Base-by-base conservation (phyloP, 1,140 invertebrate species). In the Pseudachorutes palmiensis region DNA sequence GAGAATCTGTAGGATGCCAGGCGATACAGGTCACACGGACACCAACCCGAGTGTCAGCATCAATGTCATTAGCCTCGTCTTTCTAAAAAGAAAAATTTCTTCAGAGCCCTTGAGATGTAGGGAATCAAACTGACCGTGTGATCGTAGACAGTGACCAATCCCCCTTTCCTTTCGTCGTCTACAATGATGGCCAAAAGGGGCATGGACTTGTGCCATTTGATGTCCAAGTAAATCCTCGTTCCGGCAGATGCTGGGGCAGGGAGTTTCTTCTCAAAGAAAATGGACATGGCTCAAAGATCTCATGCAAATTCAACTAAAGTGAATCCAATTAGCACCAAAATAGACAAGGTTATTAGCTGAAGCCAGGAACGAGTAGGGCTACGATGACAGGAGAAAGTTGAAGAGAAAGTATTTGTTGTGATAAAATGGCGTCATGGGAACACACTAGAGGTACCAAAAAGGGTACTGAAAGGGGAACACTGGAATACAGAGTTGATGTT, bases 1-100 rank as follows among this genome's bases (percentile, higher is more conserved):
- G 81, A 55, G 86, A 85, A 74, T 87, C 85, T 45, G 85, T 86
- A 1, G 94, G 93, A 81, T 98, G 94, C 94, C 94, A 98, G 2
- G 83, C 82, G 26, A 96, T 77, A 2, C 87, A 83, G 14, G 89
- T 89, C 0, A 89, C 87, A 80, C 90, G 89, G 63, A 87, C 86
- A 0, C 85, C 84, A 2, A 85, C 77, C 74, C 90, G 84, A 33
- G 83, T 82, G 0, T 88, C 85, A 76, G 88, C 87, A 29, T 88
- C 86, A n/a, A 89, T 85, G 78, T 89, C 88, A 67, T 84, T 83
- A 68, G 91, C 78, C 30, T 85, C 82, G 74, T 91, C 87, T 58
- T 92, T 91, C 86, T 94, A 78, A 45, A 79, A 78, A 66, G 66
- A 70, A 24, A 51, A 64, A 24, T 26, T 65, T 72, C 31, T 48